phyloP scores from a whole-genome alignment of 2,113 vertebrate genomes.

The Hypocryptadius cinnamomeus region DNA sequence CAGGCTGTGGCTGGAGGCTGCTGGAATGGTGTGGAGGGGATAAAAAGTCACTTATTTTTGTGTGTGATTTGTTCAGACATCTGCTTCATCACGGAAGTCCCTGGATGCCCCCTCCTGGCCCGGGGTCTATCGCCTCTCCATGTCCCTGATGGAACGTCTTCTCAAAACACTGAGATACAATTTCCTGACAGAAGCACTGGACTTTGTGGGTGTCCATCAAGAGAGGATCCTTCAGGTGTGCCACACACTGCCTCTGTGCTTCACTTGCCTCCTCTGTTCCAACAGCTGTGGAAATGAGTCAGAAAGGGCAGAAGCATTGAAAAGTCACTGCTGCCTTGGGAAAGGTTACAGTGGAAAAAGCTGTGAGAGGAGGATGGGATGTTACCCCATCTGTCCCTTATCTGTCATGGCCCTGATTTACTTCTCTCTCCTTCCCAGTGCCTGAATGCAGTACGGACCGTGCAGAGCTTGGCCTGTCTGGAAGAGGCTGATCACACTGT shows the following conservation, averaged over 20 bases:
- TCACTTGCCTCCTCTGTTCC: background rate
- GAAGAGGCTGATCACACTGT: slow-evolving; percentile 97
- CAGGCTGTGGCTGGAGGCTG: background rate
- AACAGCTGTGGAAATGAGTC: background rate
- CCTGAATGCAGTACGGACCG: slow-evolving; percentile 88
- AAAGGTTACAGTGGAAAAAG: background rate
- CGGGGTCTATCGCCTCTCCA: slow-evolving; percentile 88
- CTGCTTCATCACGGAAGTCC: slow-evolving; percentile 81
- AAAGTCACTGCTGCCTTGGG: background rate
- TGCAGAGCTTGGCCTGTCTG: slow-evolving; percentile 89
- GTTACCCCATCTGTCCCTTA: background rate
- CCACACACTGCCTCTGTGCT: background rate
- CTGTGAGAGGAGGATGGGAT: background rate
- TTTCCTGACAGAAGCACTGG: slow-evolving; percentile 90
- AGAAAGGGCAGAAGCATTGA: background rate
- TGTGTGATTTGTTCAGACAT: background rate
- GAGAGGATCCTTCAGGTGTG: slow-evolving; percentile 92
- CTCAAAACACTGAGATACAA: slow-evolving; percentile 95
- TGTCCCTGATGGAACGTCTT: slow-evolving; percentile 92
- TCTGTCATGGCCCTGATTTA: background rate
- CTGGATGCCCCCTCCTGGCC: slow-evolving; percentile 92
- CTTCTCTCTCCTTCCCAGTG: slow-evolving; percentile 70
- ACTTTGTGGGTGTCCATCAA: slow-evolving; percentile 95
- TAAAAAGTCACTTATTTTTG: accelerated
- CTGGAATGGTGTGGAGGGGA: background rate